These are phyloP conservation scores for Microtus montanus DNA, from an alignment of 2,113 vertebrate species.

Conservation along the genomic window DNA sequence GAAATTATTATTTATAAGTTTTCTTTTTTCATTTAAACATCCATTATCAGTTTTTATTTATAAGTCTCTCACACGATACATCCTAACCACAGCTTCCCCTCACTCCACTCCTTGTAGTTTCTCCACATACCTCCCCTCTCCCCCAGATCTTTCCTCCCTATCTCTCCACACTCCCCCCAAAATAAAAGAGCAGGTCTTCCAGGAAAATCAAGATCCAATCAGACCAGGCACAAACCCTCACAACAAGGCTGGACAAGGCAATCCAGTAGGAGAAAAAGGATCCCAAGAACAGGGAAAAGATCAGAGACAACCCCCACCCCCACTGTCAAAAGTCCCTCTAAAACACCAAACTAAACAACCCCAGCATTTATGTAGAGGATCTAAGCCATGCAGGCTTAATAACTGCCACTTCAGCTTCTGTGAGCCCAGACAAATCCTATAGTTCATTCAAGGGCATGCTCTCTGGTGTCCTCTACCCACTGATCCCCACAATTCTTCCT, in stretches of 20 bases:
- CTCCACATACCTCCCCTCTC: background rate
- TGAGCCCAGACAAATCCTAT: background rate
- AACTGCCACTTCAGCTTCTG: background rate
- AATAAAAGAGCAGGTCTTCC: background rate
- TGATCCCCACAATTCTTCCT: background rate
- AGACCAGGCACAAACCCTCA: background rate
- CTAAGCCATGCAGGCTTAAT: background rate
- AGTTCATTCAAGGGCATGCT: background rate
- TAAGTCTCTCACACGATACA: background rate
- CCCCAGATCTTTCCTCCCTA: background rate
- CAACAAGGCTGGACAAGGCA: background rate
- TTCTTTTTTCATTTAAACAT: background rate
- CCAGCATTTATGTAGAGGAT: background rate
- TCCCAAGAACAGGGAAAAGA: background rate
- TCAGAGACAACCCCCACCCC: background rate
- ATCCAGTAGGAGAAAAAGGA: background rate
- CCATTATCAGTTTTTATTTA: background rate
- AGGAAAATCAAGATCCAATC: background rate
- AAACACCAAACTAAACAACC: background rate
- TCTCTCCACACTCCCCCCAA: background rate
- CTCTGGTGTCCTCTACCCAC: background rate
- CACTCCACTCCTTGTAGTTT: background rate
- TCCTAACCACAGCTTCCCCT: background rate
- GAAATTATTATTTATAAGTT: constrained; percentile 55
- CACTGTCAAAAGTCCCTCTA: background rate